phyloP scores from a whole-genome alignment of 2,888 invertebrate genomes.

The Tyria jacobaeae region DNA sequence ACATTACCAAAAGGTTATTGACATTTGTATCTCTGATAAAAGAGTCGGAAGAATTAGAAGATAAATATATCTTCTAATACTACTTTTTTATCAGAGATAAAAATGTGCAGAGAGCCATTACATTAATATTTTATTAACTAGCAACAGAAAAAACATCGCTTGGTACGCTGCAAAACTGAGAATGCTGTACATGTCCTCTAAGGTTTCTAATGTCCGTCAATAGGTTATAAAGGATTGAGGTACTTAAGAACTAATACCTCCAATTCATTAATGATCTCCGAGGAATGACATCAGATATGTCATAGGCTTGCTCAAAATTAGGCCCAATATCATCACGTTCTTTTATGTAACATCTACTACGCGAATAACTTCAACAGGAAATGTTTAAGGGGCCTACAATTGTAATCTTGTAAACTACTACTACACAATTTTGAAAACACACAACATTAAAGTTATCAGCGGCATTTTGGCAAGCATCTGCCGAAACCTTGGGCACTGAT shows the following conservation, averaged over 20 bases:
- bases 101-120: no score
- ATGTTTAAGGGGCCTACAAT: not conserved
- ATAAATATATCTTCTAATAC: no score
- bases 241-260: no score
- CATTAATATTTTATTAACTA: no score
- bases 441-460: constrained; percentile 65
- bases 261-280: no score
- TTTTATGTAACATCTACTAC: not conserved
- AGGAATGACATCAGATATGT: not conserved
- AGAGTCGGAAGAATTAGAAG: no score
- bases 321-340: not conserved
- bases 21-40: not conserved
- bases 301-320: no score
- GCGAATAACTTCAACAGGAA: not conserved
- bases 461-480: constrained; percentile 76
- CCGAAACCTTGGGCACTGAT: constrained; percentile 72
- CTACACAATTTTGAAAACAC: constrained; percentile 15
- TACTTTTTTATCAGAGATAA: no score
- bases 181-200: no score
- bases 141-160: not conserved
- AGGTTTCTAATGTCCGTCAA: no score
- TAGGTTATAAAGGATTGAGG: no score
- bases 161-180: not conserved
- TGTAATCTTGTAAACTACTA: not conserved
- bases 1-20: not conserved